Conservation (phyloP, 2,888 invertebrate genomes). For the Miltochrista miniata region DNA sequence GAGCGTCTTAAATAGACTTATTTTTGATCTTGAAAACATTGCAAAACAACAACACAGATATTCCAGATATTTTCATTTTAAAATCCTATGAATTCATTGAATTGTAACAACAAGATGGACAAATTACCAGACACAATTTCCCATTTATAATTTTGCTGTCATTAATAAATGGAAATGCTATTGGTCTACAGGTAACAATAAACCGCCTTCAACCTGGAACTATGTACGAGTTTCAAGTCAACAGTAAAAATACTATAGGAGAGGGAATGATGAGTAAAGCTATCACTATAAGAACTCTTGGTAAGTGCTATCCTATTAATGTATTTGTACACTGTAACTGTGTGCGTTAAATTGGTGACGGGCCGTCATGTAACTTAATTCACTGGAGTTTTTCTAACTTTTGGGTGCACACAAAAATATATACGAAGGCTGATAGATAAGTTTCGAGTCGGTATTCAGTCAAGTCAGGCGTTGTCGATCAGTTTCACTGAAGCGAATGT, state of each 20-base stretch:
- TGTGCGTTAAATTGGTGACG: slow-evolving; percentile 13
- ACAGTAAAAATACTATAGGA: slow-evolving; percentile 96
- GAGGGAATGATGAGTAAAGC: slow-evolving; percentile 98
- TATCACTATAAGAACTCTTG: slow-evolving; percentile 94
- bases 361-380: slow-evolving; percentile 1
- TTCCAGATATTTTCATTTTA: no score
- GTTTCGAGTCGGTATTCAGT: no score
- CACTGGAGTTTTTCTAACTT: not conserved
- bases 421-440: no score
- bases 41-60: no score
- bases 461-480: no score
- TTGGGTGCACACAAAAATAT: no score
- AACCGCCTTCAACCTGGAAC: slow-evolving; percentile 95
- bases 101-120: no score
- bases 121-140: no score
- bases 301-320: slow-evolving; percentile 80
- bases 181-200: slow-evolving; percentile 87
- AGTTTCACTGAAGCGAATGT: no score
- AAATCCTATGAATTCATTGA: no score
- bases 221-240: slow-evolving; percentile 97
- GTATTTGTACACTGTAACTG: not conserved
- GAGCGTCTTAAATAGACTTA: no score
- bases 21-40: no score
- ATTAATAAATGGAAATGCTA: not conserved
- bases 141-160: not conserved